Percentiles rank a stretch among this genome's conserved stretches.
phyloP scores from a whole-genome alignment of 2,113 vertebrate species.

The Lutjanus erythropterus region DNA sequence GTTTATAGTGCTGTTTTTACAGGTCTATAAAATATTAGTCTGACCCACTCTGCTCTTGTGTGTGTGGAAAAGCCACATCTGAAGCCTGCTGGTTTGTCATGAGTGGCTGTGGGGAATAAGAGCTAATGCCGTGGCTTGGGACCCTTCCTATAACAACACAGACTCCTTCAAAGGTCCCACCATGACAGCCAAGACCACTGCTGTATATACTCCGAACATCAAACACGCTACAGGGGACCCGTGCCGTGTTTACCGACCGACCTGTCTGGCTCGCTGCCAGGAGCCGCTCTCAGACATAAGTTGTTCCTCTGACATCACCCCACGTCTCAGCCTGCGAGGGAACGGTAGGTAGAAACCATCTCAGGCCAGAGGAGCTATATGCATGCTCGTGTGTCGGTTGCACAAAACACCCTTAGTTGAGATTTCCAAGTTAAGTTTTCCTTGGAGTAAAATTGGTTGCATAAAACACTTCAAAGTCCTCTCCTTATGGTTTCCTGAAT shows the following conservation, averaged over 20 bases:
- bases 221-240: conserved; percentile 54
- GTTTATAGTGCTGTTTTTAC: conserved; percentile 85
- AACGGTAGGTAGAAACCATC: conserved; percentile 11
- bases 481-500: no score
- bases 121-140: conserved; percentile 79
- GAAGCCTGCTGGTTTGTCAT: conserved; percentile 79
- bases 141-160: conserved; percentile 77
- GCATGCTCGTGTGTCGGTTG: no score
- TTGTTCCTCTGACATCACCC: conserved; percentile 58
- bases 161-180: conserved; percentile 70
- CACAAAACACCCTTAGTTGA: no score
- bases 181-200: conserved; percentile 74
- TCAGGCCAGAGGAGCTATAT: conserved; percentile 14
- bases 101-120: conserved; percentile 78
- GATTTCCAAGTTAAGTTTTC: no score
- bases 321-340: background rate
- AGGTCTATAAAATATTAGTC: conserved; percentile 85
- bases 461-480: no score
- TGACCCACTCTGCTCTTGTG: conserved; percentile 81
- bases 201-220: conserved; percentile 56
- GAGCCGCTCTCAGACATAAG: conserved; percentile 50
- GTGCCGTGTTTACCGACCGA: conserved; percentile 60
- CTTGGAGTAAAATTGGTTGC: no score
- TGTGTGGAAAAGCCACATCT: conserved; percentile 82
- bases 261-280: conserved; percentile 56